Evolutionary conservation across 2,113 vertebrate species (phyloP).

Genomic region (Camelus bactrianus): DNA sequence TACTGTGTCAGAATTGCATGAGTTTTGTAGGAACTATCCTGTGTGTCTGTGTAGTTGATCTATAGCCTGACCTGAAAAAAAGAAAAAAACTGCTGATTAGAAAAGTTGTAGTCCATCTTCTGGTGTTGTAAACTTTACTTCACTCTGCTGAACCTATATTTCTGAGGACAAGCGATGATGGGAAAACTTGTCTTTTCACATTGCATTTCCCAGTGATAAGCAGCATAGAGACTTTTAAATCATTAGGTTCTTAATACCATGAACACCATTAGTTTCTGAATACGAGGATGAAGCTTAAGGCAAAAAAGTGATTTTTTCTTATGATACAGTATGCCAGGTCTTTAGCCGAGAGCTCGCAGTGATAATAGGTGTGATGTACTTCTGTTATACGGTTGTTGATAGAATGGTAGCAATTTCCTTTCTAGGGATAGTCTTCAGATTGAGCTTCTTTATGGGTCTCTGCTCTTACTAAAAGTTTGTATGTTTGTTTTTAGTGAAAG

Average conservation of each 20-base stretch:
- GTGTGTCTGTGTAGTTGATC: not conserved
- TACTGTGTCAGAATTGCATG: not conserved
- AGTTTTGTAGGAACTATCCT: not conserved
- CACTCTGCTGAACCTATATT: not conserved
- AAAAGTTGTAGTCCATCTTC: not conserved
- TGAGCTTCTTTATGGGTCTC: not conserved
- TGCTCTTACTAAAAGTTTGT: not conserved
- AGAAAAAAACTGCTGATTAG: not conserved
- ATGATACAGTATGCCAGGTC: not conserved
- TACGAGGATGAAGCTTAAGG: not conserved
- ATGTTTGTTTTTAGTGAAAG: not conserved
- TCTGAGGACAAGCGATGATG: not conserved
- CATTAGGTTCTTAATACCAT: not conserved
- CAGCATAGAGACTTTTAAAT: not conserved
- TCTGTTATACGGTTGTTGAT: not conserved
- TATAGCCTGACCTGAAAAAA: not conserved
- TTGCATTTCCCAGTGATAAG: not conserved
- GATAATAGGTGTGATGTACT: not conserved
- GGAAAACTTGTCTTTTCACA: not conserved
- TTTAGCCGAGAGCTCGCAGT: not conserved
- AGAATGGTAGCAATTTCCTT: not conserved
- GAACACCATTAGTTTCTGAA: not conserved
- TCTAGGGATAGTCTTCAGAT: not conserved
- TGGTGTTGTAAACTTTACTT: not conserved
- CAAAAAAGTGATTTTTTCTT: not conserved